Conservation (phyloP, 2,797 vertebrate species). For the Muraenolepis orangiensis region DNA sequence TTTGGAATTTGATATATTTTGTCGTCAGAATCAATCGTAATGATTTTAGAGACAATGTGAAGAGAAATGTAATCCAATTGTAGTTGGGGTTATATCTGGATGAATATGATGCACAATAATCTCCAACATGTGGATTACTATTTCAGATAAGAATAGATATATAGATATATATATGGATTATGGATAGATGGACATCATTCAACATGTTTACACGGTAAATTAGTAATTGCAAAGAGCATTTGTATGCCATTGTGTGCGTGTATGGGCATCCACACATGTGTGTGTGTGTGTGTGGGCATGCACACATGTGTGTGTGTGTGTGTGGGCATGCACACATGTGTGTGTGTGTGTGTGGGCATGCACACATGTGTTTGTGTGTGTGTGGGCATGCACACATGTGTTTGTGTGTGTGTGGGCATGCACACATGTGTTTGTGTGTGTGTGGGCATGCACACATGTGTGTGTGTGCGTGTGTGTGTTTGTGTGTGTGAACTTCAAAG, state of each 20-base stretch:
- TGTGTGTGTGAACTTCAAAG: constrained; percentile 8
- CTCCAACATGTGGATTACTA: neutral
- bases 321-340: no score
- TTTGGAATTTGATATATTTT: no score
- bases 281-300: neutral
- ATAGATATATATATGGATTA: neutral
- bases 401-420: neutral
- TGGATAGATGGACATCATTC: neutral
- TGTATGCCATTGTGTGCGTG: neutral
- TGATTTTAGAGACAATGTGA: neutral
- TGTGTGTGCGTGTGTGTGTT: neutral
- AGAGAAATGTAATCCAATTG: neutral
- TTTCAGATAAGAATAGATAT: neutral
- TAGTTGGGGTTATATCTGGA: neutral
- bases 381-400: neutral
- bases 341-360: neutral
- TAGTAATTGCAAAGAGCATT: neutral
- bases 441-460: no score
- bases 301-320: neutral
- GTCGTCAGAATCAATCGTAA: neutral
- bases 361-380: neutral
- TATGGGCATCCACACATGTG: neutral
- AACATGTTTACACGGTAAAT: neutral
- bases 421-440: neutral
- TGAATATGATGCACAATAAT: neutral